Evolutionary conservation across 2,113 vertebrate species (phyloP), one percentile per base, ranked within the genome.

Genomic region (Hymenochirus boettgeri): DNA sequence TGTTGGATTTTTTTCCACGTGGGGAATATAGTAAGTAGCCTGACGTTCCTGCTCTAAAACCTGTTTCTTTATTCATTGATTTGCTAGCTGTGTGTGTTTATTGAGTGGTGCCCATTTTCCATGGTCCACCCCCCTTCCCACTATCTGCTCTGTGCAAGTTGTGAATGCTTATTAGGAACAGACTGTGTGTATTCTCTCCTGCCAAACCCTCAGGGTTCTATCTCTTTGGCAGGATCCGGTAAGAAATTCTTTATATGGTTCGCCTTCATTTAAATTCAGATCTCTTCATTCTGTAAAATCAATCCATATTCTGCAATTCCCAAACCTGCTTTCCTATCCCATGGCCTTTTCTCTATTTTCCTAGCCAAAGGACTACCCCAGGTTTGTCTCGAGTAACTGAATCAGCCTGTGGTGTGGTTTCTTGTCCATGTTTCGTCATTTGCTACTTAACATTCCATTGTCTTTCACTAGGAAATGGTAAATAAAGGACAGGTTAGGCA

Each of bases 321-420:
- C 22, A 50, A 51, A 27, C 7, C 12, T 25, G 21, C 42, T 19
- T 5, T 37, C 21, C 33, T 1, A 26, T 17, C 60, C 51, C 39
- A 2, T 3, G 42, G 19, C 0, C n/a, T 37, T 11, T 4, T 3
- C 6, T 11, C 33, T 50, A 0, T 55, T 60, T 62, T 58, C 27
- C 63, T 46, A 37, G 45, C 5, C 1, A 5, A 71, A 70, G 57
- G 77, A 76, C 39, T 74, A 58, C 50, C 5, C 6, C 10, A 25
- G 61, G 76, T 78, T 73, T 77, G 58, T 80, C 70, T 9, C 24
- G 70, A 51, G 6, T 23, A 58, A 72, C 23, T 0, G 69, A 72
- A 76, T 74, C 77, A 56, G 50, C 72, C 70, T 76, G 69, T 73
- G 67, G 51, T 23, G 46, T 42, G 2, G 1, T 64, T 65, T 54